A percentile compares a stretch with the other conserved stretches of the same genome.
Evolutionary conservation across 2,797 vertebrate genomes (phyloP).

Genomic region (Pangasius larnaudii): DNA sequence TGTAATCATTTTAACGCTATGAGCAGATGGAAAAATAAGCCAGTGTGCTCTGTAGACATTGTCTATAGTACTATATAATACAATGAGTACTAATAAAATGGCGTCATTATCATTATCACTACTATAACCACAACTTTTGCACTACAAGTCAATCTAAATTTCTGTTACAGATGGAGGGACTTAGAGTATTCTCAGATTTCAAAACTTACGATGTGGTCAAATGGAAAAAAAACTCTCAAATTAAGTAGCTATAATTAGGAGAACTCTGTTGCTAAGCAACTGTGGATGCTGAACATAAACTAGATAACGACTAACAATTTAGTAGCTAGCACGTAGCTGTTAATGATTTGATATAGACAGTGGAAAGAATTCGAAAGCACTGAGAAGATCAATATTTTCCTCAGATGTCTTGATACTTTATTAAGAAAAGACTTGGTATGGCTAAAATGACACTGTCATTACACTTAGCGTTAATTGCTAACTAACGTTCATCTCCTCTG

Average conservation of each 20-base stretch:
- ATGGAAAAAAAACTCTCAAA: not conserved
- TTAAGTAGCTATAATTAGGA: not conserved
- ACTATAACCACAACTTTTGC: not conserved
- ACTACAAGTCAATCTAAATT: not conserved
- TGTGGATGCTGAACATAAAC: not conserved
- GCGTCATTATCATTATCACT: not conserved
- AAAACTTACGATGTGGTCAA: not conserved
- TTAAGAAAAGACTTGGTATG: not conserved
- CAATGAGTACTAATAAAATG: not conserved
- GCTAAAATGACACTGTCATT: not conserved
- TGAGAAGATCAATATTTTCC: not conserved
- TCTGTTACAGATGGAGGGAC: not conserved
- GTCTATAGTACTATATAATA: not conserved
- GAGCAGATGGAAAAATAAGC: not conserved
- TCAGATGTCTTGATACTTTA: not conserved
- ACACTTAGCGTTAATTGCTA: not conserved
- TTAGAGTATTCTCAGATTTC: not conserved
- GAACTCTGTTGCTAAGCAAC: not conserved
- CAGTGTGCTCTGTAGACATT: not conserved
- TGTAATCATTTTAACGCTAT: not conserved
- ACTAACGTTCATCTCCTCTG: not conserved
- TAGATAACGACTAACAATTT: not conserved
- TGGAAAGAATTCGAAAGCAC: no score
- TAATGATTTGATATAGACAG: not conserved
- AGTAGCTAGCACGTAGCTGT: not conserved